phyloP scores from a whole-genome alignment of 2,113 vertebrate species.

The Lagopus leucura region DNA sequence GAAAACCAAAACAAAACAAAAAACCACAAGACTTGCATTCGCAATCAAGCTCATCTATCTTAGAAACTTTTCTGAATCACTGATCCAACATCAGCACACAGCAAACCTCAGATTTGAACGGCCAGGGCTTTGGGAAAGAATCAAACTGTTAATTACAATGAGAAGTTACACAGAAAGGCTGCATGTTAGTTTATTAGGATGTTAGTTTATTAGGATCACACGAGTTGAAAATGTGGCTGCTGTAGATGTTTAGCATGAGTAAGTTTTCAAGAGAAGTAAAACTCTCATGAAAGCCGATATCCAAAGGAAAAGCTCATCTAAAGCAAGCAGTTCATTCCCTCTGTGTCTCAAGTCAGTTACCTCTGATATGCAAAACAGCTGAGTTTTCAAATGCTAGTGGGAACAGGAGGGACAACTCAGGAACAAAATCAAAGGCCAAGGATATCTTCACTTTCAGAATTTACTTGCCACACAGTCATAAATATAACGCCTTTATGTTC shows the following conservation, averaged over 20 bases:
- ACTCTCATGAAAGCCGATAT: not conserved
- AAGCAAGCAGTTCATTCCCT: not conserved
- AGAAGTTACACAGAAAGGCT: not conserved
- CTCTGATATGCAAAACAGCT: conserved; percentile 40
- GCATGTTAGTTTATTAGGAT: not conserved
- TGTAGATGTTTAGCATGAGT: not conserved
- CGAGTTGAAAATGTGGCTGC: not conserved
- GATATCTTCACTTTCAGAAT: conserved; percentile 23
- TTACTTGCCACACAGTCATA: conserved; percentile 43
- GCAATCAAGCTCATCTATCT: not conserved
- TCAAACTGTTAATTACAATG: not conserved
- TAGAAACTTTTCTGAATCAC: not conserved
- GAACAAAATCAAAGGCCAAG: conserved; percentile 52
- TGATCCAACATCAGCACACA: not conserved
- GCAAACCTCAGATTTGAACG: not conserved
- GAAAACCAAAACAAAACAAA: not conserved
- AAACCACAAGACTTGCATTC: not conserved
- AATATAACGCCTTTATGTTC: conserved; percentile 10
- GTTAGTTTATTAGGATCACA: not conserved
- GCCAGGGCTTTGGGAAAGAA: not conserved
- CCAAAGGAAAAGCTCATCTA: conserved; percentile 12
- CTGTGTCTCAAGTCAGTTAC: conserved; percentile 5
- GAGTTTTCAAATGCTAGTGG: conserved; percentile 42
- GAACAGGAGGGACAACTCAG: conserved; percentile 15
- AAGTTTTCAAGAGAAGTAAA: not conserved